Conservation (phyloP, 2,797 vertebrate species). For the Discoglossus pictus region DNA sequence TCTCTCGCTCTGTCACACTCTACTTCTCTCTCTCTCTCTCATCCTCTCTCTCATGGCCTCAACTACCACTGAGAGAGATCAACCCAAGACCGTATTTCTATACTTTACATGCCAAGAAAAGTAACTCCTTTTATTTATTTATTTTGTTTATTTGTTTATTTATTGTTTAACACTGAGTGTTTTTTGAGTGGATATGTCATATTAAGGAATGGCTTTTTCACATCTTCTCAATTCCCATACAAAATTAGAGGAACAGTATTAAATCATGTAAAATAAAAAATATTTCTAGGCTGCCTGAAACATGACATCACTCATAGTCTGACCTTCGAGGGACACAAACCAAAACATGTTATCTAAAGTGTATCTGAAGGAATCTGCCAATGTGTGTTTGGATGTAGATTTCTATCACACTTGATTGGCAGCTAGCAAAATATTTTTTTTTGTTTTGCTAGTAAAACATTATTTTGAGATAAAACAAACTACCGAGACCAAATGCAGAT, state of each 20-base stretch:
- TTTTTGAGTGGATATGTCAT: no score
- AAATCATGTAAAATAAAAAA: conserved; percentile 10
- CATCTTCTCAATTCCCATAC: conserved; percentile 22
- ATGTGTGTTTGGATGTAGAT: neutral
- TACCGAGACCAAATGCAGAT: no score
- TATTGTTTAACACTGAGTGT: no score
- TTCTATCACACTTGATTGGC: conserved; percentile 9
- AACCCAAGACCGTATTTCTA: no score
- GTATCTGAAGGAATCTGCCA: conserved; percentile 25
- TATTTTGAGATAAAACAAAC: neutral
- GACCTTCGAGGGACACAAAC: conserved; percentile 29
- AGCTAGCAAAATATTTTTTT: neutral
- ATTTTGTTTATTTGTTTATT: no score
- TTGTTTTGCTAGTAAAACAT: conserved; percentile 17
- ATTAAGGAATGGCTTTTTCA: no score
- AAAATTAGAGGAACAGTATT: neutral
- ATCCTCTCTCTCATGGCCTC: no score
- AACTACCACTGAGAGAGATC: no score
- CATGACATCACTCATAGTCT: conserved; percentile 10
- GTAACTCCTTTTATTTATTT: no score
- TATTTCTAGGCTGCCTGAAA: conserved; percentile 9
- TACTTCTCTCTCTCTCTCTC: no score
- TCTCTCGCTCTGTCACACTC: no score
- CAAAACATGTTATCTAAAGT: conserved; percentile 21
- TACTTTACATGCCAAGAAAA: no score